Percentiles rank a stretch among this genome's conserved stretches.
Evolutionary conservation across 2,888 invertebrate species (phyloP).

Genomic region (Acanthosoma haemorrhoidale): DNA sequence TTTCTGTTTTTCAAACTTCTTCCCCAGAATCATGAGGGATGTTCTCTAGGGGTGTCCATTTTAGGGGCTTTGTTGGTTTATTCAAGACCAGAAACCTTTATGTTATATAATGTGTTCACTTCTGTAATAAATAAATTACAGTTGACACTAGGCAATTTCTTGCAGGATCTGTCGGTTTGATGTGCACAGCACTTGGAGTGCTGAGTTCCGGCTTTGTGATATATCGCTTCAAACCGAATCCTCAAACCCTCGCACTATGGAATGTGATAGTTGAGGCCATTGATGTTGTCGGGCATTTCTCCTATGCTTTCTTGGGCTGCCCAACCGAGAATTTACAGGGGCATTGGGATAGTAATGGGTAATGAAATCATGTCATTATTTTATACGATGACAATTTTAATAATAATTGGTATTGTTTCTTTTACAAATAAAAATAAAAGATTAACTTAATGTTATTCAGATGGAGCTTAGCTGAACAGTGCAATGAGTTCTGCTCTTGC

Average conservation of each 20-base stretch:
- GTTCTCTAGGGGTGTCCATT: no score
- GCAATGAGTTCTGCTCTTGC: constrained; percentile 46
- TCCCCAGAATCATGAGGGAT: no score
- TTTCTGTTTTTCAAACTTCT: no score
- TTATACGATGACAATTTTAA: background rate
- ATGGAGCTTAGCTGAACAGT: constrained; percentile 43
- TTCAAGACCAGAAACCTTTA: no score
- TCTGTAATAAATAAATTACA: no score
- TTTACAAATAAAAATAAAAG: background rate
- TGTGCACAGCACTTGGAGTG: constrained; percentile 44
- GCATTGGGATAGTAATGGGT: constrained; percentile 34
- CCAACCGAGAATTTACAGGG: constrained; percentile 40
- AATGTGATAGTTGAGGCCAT: constrained; percentile 44
- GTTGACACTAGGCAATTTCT: no score
- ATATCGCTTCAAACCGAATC: constrained; percentile 44
- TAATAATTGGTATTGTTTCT: no score
- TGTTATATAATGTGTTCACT: no score
- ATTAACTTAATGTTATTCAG: constrained; percentile 28
- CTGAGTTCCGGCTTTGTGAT: constrained; percentile 43
- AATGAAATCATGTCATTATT: constrained; percentile 30
- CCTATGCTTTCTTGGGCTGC: constrained; percentile 45
- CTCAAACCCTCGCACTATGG: constrained; percentile 44
- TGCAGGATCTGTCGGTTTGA: constrained; percentile 44
- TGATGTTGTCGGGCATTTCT: constrained; percentile 42
- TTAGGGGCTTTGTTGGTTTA: no score